Evolutionary conservation across 2,888 invertebrate species (phyloP).

Genomic region (Bibio marci): DNA sequence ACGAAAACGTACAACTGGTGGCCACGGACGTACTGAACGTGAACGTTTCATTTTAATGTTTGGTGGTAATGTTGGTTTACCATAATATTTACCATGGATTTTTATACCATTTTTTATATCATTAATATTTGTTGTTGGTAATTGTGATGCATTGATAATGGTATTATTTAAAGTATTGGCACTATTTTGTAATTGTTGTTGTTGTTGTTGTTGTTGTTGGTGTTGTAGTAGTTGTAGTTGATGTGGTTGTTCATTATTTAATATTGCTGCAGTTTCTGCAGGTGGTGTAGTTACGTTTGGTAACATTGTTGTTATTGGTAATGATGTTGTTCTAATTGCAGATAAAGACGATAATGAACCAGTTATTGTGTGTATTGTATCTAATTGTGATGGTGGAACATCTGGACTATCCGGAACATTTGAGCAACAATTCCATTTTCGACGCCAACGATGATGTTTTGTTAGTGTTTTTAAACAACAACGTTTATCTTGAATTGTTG

Average conservation of each 20-base stretch:
- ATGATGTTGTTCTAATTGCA: conserved; percentile 6
- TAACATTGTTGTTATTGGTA: too few species aligned
- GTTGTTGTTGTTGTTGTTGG: background rate
- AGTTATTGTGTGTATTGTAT: conserved; percentile 4
- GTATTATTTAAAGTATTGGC: conserved; percentile 16
- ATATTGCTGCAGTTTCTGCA: conserved; percentile 10
- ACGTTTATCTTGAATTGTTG: conserved; percentile 12
- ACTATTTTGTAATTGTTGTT: conserved; percentile 13
- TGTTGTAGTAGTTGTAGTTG: conserved; percentile 6
- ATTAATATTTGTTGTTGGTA: background rate
- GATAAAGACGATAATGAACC: background rate
- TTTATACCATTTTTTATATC: conserved; percentile 1
- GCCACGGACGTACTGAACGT: conserved; percentile 19
- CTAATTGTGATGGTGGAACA: conserved; percentile 24
- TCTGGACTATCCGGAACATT: conserved; percentile 41
- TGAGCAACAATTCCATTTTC: conserved; percentile 41
- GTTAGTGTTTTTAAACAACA: conserved; percentile 23
- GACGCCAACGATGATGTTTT: conserved; percentile 30
- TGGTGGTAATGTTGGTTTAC: background rate
- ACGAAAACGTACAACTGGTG: conserved; percentile 21
- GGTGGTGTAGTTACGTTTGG: conserved; percentile 9
- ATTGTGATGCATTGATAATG: conserved; percentile 3
- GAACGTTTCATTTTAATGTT: conserved; percentile 8
- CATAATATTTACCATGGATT: background rate
- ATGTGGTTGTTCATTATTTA: background rate